A percentile compares a stretch with the other conserved stretches of the same genome.
Evolutionary conservation across 2,888 invertebrate species (phyloP).

Genomic region (Ligdia adustata): DNA sequence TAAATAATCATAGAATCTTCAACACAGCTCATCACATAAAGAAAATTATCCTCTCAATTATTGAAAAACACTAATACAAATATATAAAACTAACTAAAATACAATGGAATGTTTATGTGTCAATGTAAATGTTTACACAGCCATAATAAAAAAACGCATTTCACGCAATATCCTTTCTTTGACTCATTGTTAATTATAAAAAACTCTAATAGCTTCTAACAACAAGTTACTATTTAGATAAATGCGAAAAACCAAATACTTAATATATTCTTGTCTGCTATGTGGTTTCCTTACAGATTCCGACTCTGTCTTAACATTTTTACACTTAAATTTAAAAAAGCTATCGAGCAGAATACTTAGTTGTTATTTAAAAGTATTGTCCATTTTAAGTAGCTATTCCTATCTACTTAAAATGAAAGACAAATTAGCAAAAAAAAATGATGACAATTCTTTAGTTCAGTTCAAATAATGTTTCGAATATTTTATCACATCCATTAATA

Average conservation of each 20-base stretch:
- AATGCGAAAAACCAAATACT: too few species aligned
- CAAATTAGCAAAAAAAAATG: conserved; percentile 6
- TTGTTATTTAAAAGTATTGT: conserved; percentile 34
- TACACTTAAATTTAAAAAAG: conserved; percentile 52
- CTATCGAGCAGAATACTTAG: conserved; percentile 32
- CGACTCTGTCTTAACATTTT: too few species aligned
- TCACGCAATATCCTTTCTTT: conserved; percentile 1
- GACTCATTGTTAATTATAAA: too few species aligned
- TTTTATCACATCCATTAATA: neutral
- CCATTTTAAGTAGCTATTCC: conserved; percentile 37
- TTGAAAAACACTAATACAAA: neutral
- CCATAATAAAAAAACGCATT: conserved; percentile 23
- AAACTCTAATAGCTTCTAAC: too few species aligned
- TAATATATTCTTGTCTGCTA: too few species aligned
- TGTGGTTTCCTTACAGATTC: too few species aligned
- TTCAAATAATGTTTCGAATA: neutral
- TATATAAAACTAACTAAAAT: neutral
- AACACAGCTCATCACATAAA: too few species aligned
- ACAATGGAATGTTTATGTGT: conserved; percentile 37
- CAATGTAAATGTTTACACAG: conserved; percentile 40
- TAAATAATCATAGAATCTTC: too few species aligned
- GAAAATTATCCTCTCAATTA: too few species aligned
- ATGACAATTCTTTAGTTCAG: neutral
- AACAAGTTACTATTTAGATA: too few species aligned
- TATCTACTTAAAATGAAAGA: conserved; percentile 31